Base-by-base conservation (phyloP, 2,797 vertebrate genomes). In the Orestias chungarensis region DNA sequence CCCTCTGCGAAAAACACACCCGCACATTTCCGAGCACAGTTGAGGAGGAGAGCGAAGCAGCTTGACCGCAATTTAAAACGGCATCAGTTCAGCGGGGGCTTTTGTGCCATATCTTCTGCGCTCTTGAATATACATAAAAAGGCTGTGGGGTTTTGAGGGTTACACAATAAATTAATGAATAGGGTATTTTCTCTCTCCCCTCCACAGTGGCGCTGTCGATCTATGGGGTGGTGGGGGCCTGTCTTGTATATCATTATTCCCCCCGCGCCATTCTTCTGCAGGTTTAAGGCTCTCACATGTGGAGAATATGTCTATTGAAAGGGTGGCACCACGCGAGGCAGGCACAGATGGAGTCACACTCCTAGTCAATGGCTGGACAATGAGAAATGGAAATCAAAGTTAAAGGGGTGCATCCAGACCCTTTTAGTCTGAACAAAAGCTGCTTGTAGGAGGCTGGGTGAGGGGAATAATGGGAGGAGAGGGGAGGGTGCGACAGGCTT, bases 381-480 rank as follows among this genome's bases (percentile, higher is more conserved):
- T 94, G 79, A 92, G 75, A 89, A 93, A 95, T 94, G 94, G 94
- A 95, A 95, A 95, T 95, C 90, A 93, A 94, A 95, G 94, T 94
- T 95, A 95, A 94, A 95, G 90, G 94, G 92, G 92, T 95, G 93
- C 89, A 93, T 94, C 93, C 92, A 95, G 89, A 87, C 90, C 90
- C 88, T 91, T 94, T 95, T 93, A 95, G 93, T 86, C 81, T 80
- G 92, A 92, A 96, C 95, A 97, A 96, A 95, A 94, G 94, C 90
- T 92, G 94, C 94, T 96, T 97, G 95, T 96, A 95, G 95, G 96
- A 96, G 96, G 96, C 96, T 94, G 95, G 96, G 94, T 90, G 73
- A 80, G 92, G 84, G 93, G 94, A 82, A 74, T 47, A 79, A 85
- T 92, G 92, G 93, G 93, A 93, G 94, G 93, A 90, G 92, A 93